Base-by-base conservation (phyloP, 2,113 vertebrate species). In the Dissostichus mawsoni region DNA sequence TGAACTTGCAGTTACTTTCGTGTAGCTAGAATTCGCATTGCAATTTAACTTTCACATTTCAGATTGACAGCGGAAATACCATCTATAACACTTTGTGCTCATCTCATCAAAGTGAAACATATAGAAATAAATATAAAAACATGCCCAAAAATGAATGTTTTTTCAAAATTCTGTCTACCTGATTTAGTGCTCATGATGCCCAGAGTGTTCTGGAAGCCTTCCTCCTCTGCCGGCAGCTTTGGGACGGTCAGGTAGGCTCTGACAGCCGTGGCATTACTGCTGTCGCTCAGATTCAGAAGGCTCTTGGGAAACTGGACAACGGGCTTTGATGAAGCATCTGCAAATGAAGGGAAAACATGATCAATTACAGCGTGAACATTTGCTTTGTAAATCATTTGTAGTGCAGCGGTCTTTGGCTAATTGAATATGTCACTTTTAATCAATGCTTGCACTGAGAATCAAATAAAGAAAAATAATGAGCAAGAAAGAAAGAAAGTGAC, bases 251-350 rank as follows among this genome's bases (percentile, higher is more conserved):
- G 90, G 55, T 94, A 97, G 56, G 96, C 96, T 13, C 93, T 95
- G 36, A 97, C 75, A 1, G 96, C 95, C 66, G 94, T 92, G 58
- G 96, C 73, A 23, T 95, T 92, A 13, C 86, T 90, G 90, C 76
- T 90, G 18, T 93, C 75, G 0, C 95, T 94, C 82, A 97, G 90
- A 55, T 94, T 95, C 84, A 98, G 91, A 74, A 96, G 93, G 51
- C 84, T 90, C 86, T 96, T 96, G 17, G 96, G 94, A 93, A 98
- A 98, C 90, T 96, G 96, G 88, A 97, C 94, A 65, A 91, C 92
- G 2, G 97, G 96, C 57, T 92, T 91, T 29, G 91, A 93, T 73
- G 91, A 94, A 80, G 92, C 89, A 90, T 96, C 97, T 98, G 83
- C 36, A 90, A 91, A 90, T 41, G 64, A 62, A 69, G 80, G 10